These are phyloP conservation scores for Norana najaformis DNA, from an alignment of 2,888 invertebrate species.

Conservation along the genomic window DNA sequence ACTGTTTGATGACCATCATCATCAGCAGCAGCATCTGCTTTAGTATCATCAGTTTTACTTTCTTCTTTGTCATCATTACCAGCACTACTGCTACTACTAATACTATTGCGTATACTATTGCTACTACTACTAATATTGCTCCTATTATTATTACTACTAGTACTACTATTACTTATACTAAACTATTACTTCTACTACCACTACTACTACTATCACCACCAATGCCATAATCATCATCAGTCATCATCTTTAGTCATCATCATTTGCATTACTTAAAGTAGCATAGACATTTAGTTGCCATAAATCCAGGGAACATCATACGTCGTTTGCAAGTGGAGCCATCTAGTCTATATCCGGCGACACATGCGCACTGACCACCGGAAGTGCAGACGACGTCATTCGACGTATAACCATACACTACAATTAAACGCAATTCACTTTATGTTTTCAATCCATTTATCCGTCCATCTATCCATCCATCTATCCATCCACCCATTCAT, in stretches of 20 bases:
- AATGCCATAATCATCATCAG: neutral
- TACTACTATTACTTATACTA: no score
- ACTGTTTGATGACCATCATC: no score
- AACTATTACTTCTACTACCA: neutral
- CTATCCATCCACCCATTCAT: no score
- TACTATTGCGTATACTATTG: no score
- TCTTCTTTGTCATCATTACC: no score
- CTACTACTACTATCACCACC: neutral
- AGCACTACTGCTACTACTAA: no score
- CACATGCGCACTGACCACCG: conserved; percentile 13
- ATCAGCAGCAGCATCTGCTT: no score
- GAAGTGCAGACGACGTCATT: conserved; percentile 1
- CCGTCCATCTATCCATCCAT: no score
- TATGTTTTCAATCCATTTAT: no score
- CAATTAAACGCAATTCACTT: neutral
- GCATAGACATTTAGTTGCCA: neutral
- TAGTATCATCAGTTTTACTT: no score
- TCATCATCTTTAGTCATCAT: neutral
- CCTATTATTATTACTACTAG: no score
- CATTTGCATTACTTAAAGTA: neutral
- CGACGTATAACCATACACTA: neutral
- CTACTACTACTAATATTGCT: no score
- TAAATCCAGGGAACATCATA: neutral
- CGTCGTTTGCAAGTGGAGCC: neutral
- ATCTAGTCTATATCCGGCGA: neutral